A percentile compares a stretch with the other conserved stretches of the same genome.
Conservation (phyloP, 2,113 vertebrate species). For the Fregetta grallaria region DNA sequence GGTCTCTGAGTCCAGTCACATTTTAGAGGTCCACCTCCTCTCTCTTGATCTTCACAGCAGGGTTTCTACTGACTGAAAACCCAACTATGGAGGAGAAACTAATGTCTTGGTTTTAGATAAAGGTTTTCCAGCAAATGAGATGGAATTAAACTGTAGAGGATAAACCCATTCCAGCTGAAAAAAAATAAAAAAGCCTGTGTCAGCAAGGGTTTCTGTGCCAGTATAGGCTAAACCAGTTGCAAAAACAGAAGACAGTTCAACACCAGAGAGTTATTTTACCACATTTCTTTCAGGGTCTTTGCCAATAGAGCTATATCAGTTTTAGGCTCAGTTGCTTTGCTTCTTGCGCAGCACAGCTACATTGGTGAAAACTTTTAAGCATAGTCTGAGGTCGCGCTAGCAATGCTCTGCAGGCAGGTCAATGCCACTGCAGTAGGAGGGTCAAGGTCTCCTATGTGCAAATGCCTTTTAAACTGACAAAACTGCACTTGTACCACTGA, state of each 20-base stretch:
- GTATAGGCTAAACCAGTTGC: background rate
- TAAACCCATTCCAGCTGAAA: background rate
- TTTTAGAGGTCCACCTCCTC: background rate
- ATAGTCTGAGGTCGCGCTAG: accelerated
- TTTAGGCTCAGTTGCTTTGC: background rate
- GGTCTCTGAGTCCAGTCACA: background rate
- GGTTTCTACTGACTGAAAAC: background rate
- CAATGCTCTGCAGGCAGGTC: background rate
- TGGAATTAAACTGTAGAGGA: background rate
- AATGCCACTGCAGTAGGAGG: background rate
- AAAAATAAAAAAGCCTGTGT: background rate
- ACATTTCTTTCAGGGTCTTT: background rate
- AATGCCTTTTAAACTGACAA: background rate
- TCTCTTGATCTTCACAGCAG: background rate
- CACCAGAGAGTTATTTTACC: background rate
- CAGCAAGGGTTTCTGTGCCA: background rate
- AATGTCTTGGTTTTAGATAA: background rate
- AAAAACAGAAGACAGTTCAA: background rate
- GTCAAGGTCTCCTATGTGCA: too few relatives aligned
- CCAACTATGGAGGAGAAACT: background rate
- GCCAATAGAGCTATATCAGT: background rate
- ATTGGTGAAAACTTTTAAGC: background rate
- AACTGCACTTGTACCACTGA: background rate
- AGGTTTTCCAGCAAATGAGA: background rate
- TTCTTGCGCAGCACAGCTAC: background rate